phyloP scores from a whole-genome alignment of 2,113 vertebrate genomes.

The Psephotus haematonotus region DNA sequence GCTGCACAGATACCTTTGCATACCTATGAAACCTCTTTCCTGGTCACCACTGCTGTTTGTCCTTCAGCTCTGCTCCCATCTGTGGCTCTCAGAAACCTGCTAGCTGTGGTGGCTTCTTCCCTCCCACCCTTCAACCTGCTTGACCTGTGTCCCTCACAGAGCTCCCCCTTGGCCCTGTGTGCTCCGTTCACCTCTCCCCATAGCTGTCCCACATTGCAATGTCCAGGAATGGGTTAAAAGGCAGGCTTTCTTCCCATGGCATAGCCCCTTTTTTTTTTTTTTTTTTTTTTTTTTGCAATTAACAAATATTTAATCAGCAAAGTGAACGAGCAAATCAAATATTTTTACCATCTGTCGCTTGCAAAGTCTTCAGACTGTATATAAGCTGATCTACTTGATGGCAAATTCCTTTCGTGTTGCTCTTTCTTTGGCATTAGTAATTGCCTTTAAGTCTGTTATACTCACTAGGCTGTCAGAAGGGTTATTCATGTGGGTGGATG shows the following conservation, averaged over 20 bases:
- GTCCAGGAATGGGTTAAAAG: not conserved
- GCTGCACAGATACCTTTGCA: not conserved
- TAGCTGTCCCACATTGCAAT: not conserved
- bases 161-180: not conserved
- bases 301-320: not conserved
- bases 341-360: not conserved
- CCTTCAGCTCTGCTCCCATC: not conserved
- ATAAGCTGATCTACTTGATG: not conserved
- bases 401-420: not conserved
- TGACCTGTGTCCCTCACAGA: not conserved
- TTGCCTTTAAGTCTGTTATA: not conserved
- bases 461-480: not conserved
- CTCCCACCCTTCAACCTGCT: too few species aligned
- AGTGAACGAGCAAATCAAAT: not conserved
- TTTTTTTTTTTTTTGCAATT: not conserved
- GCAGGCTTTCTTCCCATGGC: not conserved
- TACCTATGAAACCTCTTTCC: not conserved
- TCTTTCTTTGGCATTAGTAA: not conserved
- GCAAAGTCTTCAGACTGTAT: not conserved
- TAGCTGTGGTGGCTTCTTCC: not conserved
- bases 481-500: not conserved
- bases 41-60: not conserved
- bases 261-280: not conserved
- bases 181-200: not conserved
- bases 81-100: not conserved